Percentiles rank a stretch among this genome's conserved stretches.
Evolutionary conservation across 2,113 vertebrate species (phyloP).

Genomic region (Serinus canaria): DNA sequence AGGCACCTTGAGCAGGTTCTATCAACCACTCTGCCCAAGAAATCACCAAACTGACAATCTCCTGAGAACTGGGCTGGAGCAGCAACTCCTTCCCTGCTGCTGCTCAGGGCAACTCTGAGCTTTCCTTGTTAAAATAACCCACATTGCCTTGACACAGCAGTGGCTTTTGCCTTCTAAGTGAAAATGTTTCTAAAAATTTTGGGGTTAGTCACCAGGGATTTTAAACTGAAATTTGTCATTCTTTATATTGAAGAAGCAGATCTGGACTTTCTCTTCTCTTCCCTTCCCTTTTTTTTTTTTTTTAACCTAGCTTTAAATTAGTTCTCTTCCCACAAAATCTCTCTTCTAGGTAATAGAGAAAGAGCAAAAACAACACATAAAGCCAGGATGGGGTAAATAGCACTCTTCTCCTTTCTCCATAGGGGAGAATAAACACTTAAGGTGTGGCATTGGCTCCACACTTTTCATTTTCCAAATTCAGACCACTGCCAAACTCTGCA

Average conservation of each 20-base stretch:
- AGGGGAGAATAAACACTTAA: not conserved
- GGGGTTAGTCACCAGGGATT: not conserved
- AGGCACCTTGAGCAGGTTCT: not conserved
- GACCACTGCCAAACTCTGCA: not conserved
- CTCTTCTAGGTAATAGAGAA: not conserved
- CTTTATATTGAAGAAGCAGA: not conserved
- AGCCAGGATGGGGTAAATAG: not conserved
- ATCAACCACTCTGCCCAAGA: not conserved
- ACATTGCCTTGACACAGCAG: not conserved
- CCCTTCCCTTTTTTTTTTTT: not conserved
- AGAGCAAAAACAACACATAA: not conserved
- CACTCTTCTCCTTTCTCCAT: not conserved
- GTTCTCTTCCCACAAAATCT: not conserved
- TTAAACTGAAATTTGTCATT: constrained; percentile 34
- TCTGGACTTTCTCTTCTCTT: not conserved
- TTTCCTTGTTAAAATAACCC: not conserved
- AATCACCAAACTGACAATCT: not conserved
- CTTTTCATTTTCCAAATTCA: not conserved
- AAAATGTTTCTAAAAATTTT: not conserved
- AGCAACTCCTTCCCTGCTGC: not conserved
- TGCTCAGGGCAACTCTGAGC: not conserved
- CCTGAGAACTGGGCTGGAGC: not conserved
- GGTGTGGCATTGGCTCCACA: not conserved
- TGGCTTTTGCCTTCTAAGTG: not conserved
- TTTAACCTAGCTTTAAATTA: not conserved